Base-by-base conservation (phyloP, 2,888 invertebrate genomes). In the Linnaemya vulpina region DNA sequence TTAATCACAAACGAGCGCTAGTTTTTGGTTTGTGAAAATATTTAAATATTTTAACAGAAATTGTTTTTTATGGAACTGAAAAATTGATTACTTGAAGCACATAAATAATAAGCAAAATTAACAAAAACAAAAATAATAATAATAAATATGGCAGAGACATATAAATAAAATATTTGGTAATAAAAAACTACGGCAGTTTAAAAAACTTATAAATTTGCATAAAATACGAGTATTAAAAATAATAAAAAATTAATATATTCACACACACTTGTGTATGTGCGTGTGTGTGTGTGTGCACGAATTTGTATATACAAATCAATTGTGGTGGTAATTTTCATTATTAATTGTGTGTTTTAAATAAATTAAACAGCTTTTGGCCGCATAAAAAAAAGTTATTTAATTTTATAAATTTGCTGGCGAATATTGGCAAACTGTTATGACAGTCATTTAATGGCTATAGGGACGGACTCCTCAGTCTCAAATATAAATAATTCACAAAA, bases 51-150 rank as follows among this genome's bases (percentile, higher is more conserved):
- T 55, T 30, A 43, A 67, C 13, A 46, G 11, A 63, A 62, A 25
- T 7, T 20, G 30, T 46, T 40, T 46, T 65, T 65, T 55, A 55
- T 7, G 20, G 15, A 65, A 53, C 35, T 15, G 38, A 38, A 40
- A 74, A 80, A 73, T 7, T 80, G 74, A 51, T 80, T 74, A 67
- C 60, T 80, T 62, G 53, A 74, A 67, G 43, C 60, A 40, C 80
- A 74, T 74, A 80, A 74, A 68, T 80, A 74, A 62, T 67, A 80
- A 74, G 67, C 60, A 43, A 80, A 80, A 74, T 68, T 80, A 60
- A 62, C 63, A 80, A 67, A 58, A 46, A 30, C 30, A 30, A 30
- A 43, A 49, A 60, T 22, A 38, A 51, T 62, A 65, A 79, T 22
- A 30, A 22, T 49, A 17, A 53, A 40, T 46, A 30, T 46, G 35